Conservation (phyloP, 2,113 vertebrate species). For the Cryptomyrus ogoouensis region DNA sequence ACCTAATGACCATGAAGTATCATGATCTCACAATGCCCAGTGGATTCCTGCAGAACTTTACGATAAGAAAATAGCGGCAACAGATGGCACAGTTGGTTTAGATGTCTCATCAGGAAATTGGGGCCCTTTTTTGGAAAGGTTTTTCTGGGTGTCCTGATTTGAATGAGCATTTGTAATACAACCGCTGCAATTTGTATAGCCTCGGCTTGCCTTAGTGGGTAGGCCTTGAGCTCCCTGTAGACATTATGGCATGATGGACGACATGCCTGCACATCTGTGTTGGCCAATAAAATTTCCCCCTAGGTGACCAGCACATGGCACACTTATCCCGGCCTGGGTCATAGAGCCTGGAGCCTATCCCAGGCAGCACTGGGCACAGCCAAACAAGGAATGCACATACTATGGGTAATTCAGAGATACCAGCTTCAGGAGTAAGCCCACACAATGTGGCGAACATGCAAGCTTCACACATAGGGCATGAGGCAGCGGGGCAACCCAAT, state of each 20-base stretch:
- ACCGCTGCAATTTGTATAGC: neutral
- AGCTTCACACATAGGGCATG: neutral
- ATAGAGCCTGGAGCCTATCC: neutral
- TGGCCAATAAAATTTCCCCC: neutral
- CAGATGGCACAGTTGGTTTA: neutral
- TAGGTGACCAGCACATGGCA: neutral
- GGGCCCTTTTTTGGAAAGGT: neutral
- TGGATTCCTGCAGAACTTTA: neutral
- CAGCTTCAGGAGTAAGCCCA: neutral
- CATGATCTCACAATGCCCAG: neutral
- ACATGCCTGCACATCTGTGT: neutral
- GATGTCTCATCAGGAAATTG: neutral
- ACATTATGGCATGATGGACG: neutral
- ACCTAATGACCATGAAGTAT: neutral
- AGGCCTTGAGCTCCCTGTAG: neutral
- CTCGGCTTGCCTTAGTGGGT: neutral
- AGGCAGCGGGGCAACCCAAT: neutral
- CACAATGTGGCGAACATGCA: neutral
- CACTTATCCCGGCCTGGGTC: neutral
- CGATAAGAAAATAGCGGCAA: neutral
- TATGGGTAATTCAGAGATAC: neutral
- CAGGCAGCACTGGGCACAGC: neutral
- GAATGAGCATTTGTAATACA: neutral
- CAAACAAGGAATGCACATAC: neutral
- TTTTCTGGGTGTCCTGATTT: neutral